Conservation (phyloP, 1,140 invertebrate genomes). For the Drosophila pseudoananassae region DNA sequence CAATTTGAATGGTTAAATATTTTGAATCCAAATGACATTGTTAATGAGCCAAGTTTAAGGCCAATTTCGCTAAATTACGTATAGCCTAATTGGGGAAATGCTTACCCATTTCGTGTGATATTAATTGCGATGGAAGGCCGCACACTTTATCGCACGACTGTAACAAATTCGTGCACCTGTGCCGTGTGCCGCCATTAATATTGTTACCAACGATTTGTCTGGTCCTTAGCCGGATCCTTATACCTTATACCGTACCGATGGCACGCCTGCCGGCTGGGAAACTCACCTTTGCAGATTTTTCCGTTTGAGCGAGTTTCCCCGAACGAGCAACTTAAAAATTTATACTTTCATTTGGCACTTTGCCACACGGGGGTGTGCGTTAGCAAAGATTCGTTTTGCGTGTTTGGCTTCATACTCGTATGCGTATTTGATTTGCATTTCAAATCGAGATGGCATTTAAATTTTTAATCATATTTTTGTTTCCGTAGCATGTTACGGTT, state of each 20-base stretch:
- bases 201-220: slow-evolving; percentile 60
- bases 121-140: slow-evolving; percentile 36
- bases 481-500: slow-evolving; percentile 12
- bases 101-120: slow-evolving; percentile 15
- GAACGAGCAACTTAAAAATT: slow-evolving; percentile 43
- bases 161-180: slow-evolving; percentile 42
- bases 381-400: slow-evolving; percentile 20
- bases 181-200: slow-evolving; percentile 48
- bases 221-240: slow-evolving; percentile 16
- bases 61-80: slow-evolving; percentile 11
- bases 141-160: slow-evolving; percentile 41
- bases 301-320: slow-evolving; percentile 1
- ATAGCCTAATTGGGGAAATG: slow-evolving; percentile 40
- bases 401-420: slow-evolving; percentile 33
- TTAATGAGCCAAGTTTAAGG: slow-evolving; percentile 14
- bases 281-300: slow-evolving; percentile 21
- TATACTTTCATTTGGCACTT: slow-evolving; percentile 43
- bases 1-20: slow-evolving; percentile 4
- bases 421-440: slow-evolving; percentile 58
- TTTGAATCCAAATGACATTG: not conserved
- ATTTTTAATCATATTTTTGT: slow-evolving; percentile 52
- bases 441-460: slow-evolving; percentile 46
- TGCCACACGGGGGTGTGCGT: not conserved
- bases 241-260: not conserved
- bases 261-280: slow-evolving; percentile 2